Evolutionary conservation across 2,888 invertebrate genomes (phyloP), one percentile per base, ranked within the genome.

Genomic region (Atethmia centrago): DNA sequence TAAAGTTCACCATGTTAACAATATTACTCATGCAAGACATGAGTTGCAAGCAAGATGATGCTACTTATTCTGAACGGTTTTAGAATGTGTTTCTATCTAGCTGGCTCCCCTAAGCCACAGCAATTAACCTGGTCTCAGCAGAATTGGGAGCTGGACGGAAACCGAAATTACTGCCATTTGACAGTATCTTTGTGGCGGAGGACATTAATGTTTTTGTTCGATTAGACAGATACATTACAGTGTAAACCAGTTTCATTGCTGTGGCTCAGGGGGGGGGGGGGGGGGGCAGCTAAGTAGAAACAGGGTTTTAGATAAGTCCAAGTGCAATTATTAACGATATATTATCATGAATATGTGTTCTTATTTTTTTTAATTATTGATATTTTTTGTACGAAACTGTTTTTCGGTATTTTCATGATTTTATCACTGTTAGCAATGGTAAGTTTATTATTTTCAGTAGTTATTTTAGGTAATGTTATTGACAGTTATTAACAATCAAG

Each of bases 321-420:
- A 16, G 68, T 69, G 25, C 47, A 68, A 68, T 36, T 67, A 66
- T 65, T 67, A 31, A 25, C 31, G 9, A 68, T 69, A 45, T 49
- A n/a, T 36, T 68, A 40, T 55, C 25, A 64, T 61, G 61, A 83
- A 82, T 79, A 66, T 74, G 45, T 19, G 1, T 49, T 12, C 65
- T 61, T 67, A 51, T 49, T n/a, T 28, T 16, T 49, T 55, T 45
- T 56, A 5, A 75, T 74, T 45, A 45, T 74, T 74, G 21, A 40
- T 19, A 28, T 7, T 1, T 19, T 68, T 49, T 58, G 45, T 36
- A 74, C 9, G 28, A 49, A 73, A 58, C 28, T 16, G 10, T 28
- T 47, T n/a, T 59, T 72, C 42, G 14, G 14, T 71, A 45, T 58
- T 78, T 28, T 36, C 10, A 58, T 42, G 21, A 16, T 70, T 49